Conservation (phyloP, 2,113 vertebrate genomes). For the Phrynocephalus versicolor region DNA sequence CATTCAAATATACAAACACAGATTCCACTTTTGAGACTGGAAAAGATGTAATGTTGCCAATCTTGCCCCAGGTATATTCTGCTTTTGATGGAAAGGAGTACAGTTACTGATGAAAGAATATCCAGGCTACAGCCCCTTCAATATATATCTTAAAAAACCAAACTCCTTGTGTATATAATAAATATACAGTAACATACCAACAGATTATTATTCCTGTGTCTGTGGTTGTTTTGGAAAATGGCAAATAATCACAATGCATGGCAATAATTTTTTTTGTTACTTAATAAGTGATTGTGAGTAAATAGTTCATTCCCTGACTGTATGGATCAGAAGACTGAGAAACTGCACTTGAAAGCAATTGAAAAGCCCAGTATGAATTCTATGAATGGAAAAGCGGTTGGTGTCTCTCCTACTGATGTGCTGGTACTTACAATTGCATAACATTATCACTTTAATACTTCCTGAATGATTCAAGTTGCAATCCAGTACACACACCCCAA, state of each 20-base stretch:
- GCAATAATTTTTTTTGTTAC: slow-evolving; percentile 25
- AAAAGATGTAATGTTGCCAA: not conserved
- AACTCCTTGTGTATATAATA: not conserved
- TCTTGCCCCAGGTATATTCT: not conserved
- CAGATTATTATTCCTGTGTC: not conserved
- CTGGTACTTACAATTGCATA: slow-evolving; percentile 60
- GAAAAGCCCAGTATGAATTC: slow-evolving; percentile 53
- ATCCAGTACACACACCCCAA: not conserved
- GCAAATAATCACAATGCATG: slow-evolving; percentile 30
- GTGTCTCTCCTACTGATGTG: slow-evolving; percentile 54
- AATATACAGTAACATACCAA: not conserved
- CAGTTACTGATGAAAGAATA: not conserved
- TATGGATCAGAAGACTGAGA: slow-evolving; percentile 53
- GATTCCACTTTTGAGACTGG: not conserved
- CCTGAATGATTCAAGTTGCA: slow-evolving; percentile 22
- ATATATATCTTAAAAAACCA: no score
- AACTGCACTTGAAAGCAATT: slow-evolving; percentile 58
- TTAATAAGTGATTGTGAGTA: slow-evolving; percentile 52
- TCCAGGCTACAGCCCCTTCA: accelerated
- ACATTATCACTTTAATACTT: slow-evolving; percentile 48
- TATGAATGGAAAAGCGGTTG: slow-evolving; percentile 59
- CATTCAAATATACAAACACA: not conserved
- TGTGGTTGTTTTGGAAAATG: not conserved
- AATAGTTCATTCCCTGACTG: slow-evolving; percentile 61
- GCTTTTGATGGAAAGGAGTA: not conserved